Evolutionary conservation across 2,888 invertebrate species (phyloP), one percentile per base, ranked within the genome.

Genomic region (Selenia dentaria): DNA sequence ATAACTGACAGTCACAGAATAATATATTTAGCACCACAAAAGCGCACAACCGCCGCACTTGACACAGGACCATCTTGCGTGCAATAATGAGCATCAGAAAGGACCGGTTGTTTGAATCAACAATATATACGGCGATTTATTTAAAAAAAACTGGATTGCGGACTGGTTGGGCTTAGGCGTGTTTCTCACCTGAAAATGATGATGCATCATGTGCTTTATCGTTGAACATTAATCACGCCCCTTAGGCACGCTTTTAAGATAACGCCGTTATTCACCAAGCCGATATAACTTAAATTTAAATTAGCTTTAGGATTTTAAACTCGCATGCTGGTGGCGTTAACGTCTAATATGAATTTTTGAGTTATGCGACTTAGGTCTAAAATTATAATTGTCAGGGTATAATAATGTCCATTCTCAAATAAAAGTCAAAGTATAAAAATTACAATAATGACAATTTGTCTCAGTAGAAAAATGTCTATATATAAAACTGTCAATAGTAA

Each of bases 21-120:
- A 43, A 44, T 41, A 57, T 37, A 53, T 47, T 57, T 35, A 53
- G 45, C 11, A 64, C 51, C 39, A 60, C 32, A 34, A 71, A 25
- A 59, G 27, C 53, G 50, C 64, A 62, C 57, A 70, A 39, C 57
- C 59, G 62, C 43, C 59, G 44, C 39, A 59, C 48, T 59, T 55
- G 53, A 40, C 54, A 45, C 57, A 51, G 51, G 28, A 63, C 59
- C 76, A 75, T 76, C 67, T 67, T 70, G 65, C 57, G 54, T 62
- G 66, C 64, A 64, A 60, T 55, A 56, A 62, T 49, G 62, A 62
- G 38, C 58, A 39, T 44, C 44, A 67, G 60, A 71, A 66, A 59
- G 60, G 54, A 52, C 52, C 43, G 49, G 50, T 49, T 44, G 51
- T 39, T 35, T 36, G 48, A 39, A 42, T 37, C 58, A 39, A 59